These are phyloP conservation scores for Struthidea cinerea DNA, from an alignment of 2,113 vertebrate species.

Conservation along the genomic window DNA sequence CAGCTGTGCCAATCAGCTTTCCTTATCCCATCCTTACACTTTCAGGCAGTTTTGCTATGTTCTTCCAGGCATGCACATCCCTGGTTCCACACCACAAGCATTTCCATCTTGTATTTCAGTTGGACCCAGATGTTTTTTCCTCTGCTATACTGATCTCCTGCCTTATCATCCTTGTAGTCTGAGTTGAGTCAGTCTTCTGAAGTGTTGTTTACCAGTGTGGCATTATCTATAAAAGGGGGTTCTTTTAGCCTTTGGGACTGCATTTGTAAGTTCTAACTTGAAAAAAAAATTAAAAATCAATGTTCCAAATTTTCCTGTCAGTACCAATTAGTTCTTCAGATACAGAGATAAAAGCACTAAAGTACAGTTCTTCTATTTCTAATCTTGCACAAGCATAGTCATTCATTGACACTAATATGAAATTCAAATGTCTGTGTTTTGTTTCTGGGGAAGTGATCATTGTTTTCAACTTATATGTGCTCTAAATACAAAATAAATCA, in stretches of 20 bases:
- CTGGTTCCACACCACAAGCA: fast-evolving
- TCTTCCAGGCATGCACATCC: neutral
- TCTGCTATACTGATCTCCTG: neutral
- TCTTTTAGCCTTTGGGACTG: neutral
- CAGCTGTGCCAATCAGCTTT: neutral
- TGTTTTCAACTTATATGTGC: neutral
- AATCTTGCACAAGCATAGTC: neutral
- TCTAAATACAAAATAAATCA: neutral
- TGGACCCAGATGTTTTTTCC: neutral
- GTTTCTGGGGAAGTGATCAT: neutral
- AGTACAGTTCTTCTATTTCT: neutral
- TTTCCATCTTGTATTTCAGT: neutral
- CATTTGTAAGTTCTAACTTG: neutral
- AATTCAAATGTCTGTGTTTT: neutral
- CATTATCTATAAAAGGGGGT: neutral
- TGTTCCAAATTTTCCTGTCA: neutral
- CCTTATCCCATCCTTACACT: neutral
- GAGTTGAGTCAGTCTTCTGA: neutral
- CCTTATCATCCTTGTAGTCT: neutral
- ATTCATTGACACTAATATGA: neutral
- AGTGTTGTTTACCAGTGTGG: neutral
- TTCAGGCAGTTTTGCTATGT: neutral
- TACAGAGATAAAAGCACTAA: neutral
- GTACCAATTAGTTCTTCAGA: neutral
- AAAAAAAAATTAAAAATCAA: neutral